phyloP scores from a whole-genome alignment of 2,888 invertebrate species.

The Elmis aenea region DNA sequence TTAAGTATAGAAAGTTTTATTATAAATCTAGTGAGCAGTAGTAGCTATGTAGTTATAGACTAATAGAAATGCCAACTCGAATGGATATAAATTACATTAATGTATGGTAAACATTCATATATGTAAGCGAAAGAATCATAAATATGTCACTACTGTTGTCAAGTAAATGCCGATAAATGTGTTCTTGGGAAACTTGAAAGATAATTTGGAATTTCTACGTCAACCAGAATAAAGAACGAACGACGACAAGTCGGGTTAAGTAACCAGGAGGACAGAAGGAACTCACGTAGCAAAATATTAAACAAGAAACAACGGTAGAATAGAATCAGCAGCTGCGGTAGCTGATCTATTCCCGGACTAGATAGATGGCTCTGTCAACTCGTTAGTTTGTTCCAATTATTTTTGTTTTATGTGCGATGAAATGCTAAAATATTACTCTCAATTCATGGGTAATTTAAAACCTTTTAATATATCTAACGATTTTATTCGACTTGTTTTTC shows the following conservation, averaged over 20 bases:
- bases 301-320: constrained; percentile 15
- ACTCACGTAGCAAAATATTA: constrained; percentile 13
- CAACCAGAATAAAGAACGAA: constrained; percentile 7
- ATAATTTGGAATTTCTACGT: constrained; percentile 18
- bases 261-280: constrained; percentile 6
- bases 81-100: constrained; percentile 48
- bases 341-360: constrained; percentile 41
- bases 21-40: constrained; percentile 40
- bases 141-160: constrained; percentile 49
- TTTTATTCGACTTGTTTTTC: constrained; percentile 16
- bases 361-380: constrained; percentile 39
- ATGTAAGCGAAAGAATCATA: constrained; percentile 47
- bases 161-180: constrained; percentile 49
- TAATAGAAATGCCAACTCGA: constrained; percentile 48
- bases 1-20: constrained; percentile 40
- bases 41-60: constrained; percentile 44
- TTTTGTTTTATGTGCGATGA: constrained; percentile 42
- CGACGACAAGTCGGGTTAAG: constrained; percentile 1
- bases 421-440: constrained; percentile 36
- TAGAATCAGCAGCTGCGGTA: constrained; percentile 38
- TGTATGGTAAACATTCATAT: constrained; percentile 50
- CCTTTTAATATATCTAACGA: constrained; percentile 16
- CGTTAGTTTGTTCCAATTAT: constrained; percentile 43
- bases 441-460: constrained; percentile 26
- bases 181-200: constrained; percentile 43